Evolutionary conservation across 1,140 invertebrate genomes (phyloP), one percentile per base, ranked within the genome.

Genomic region (Papilio helenus): DNA sequence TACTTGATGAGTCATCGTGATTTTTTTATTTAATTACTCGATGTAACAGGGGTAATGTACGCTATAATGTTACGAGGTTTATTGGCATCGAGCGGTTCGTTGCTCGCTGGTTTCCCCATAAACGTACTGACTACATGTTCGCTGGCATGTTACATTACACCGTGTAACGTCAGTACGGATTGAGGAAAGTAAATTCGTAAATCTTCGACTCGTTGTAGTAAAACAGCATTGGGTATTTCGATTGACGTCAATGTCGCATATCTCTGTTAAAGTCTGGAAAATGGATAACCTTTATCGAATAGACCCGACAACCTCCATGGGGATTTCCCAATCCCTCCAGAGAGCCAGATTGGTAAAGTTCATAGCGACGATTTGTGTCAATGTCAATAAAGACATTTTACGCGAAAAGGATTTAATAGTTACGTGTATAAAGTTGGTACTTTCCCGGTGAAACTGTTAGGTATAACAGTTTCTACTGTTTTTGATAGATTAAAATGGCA

Each of bases 1-100:
- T 16, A 68, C 12, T 68, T 68, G 61, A 68, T 68, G 23, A 68
- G 61, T 68, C 61, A 68, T 29, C 23, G 26, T 68, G 61, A 68
- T 18, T 68, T 68, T 58, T 68, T 29, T 68, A 29, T 3, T 34
- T 29, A 10, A 61, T 26, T 14, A 26, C 4, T 14, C 18, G 4
- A 14, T 61, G 58, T 61, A 16, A 46, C 44, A 16, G 1, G 44
- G 44, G 14, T 46, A 46, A 46, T 12, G 44, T 12, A 46, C 44
- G 44, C 0, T 39, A 39, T 5, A 39, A 39, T 34, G 34, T 34
- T 34, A 39, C 34, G 34, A n/a, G n/a, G n/a, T 39, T 39, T 39
- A 39, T 39, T 8, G 34, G 5, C 34, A 39, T 39, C 34, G 34
- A 39, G 34, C 34, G 34, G 7, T 39, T 8, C 34, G 34, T 39